Evolutionary conservation across 1,140 invertebrate species (phyloP), one percentile per base, ranked within the genome.

Genomic region (Grapholita molesta): DNA sequence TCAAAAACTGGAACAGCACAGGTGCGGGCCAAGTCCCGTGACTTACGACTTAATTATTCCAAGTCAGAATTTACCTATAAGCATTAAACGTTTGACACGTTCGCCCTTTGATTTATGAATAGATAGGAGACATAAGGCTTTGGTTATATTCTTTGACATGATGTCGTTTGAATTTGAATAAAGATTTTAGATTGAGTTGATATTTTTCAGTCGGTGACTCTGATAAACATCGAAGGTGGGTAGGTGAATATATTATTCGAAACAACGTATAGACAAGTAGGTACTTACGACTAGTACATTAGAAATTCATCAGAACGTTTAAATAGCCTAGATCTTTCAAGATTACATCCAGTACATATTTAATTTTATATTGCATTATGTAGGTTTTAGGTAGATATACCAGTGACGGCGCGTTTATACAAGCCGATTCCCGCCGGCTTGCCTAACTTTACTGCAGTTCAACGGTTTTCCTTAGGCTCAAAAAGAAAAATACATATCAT

Each of bases 91-190:
- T 61, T 75, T 76, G 70, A 73, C 74, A 77, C 72, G 70, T 30
- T 52, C 68, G 48, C 72, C 53, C 66, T n/a, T 64, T 42, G 67
- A 76, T 75, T 69, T 70, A 52, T 74, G 64, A 55, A 75, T 70
- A 66, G 72, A 79, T 77, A 78, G 61, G 64, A 25, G 28, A 71
- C 64, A 55, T 72, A 57, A 66, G 66, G 69, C 52, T 66, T 33
- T 28, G 55, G 55, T 25, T 55, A 55, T 55, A 61, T 61, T 28
- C 25, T 61, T 61, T 28, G 55, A 61, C 25, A 61, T 61, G 28
- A 61, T 61, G 55, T 61, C 24, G 24, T 61, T 61, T 61, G 55
- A 28, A 61, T 61, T 32, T 61, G 55, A 61, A 61, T 61, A 15
- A 61, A 61, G 25, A 28, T 25, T 61, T 61, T 57, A 61, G 55